Evolutionary conservation across 2,888 invertebrate species (phyloP), one percentile per base, ranked within the genome.

Genomic region (Notocelia uddmanniana): DNA sequence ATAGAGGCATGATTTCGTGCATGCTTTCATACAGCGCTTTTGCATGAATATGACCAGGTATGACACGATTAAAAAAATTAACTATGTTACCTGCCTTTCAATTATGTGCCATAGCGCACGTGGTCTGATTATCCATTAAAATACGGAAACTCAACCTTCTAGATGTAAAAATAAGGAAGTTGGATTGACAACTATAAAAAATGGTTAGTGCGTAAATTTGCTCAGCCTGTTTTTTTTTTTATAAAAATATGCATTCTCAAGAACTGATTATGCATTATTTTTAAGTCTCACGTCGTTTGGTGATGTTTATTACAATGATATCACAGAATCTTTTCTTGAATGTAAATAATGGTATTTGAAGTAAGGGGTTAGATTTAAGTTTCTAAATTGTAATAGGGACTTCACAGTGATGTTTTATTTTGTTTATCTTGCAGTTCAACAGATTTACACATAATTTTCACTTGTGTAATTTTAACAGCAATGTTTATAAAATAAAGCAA

Each of bases 401-500:
- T 58, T 37, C 21, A 21, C 37, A 21, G 21, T 59, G 15, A 1
- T 59, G 15, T 45, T 58, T 58, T 41, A n/a, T 8, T 45, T 45
- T n/a, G 0, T 45, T 45, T n/a, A n/a, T 45, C 45, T n/a, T 45
- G 45, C n/a, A n/a, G n/a, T n/a, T n/a, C 3, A 45, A 45, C 45
- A n/a, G n/a, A 45, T n/a, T 45, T 45, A 45, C 41, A 45, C 41
- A 45, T 45, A 5, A 0, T 41, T 45, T 8, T 45, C 45, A n/a
- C n/a, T 45, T 45, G 45, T 45, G n/a, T 45, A 31, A 31, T 31
- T 2, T n/a, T n/a, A n/a, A n/a, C n/a, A 15, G 41, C 15, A 45
- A 19, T 10, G 55, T 26, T 45, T 45, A 52, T 15, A n/a, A 26
- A 70, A 70, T 70, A 70, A 70, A 70, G 37, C 50, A 26, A 48